These are phyloP conservation scores for Boloria selene DNA, from an alignment of 2,888 invertebrate species.

Conservation along the genomic window DNA sequence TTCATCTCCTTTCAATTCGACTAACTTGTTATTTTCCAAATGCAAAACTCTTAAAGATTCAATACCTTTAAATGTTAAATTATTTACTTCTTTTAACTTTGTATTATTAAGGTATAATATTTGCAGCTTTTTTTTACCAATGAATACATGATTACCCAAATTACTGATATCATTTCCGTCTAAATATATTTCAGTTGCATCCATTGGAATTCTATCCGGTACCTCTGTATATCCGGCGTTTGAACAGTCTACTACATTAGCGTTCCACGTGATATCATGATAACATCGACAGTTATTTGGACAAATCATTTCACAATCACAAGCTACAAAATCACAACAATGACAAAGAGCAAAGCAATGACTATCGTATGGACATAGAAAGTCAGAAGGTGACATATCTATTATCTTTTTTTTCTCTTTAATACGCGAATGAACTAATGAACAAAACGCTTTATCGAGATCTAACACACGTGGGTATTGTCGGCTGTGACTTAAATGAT, in stretches of 20 bases:
- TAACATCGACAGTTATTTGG: slow-evolving; percentile 92
- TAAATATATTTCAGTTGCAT: slow-evolving; percentile 93
- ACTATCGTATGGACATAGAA: slow-evolving; percentile 90
- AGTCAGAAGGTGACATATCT: slow-evolving; percentile 88
- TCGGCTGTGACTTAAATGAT: slow-evolving; percentile 88
- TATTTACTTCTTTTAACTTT: slow-evolving; percentile 88
- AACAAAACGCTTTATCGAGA: slow-evolving; percentile 89
- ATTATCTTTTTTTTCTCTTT: slow-evolving; percentile 88
- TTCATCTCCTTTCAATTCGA: slow-evolving; percentile 89
- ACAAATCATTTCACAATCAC: slow-evolving; percentile 96
- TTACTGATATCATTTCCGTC: slow-evolving; percentile 91
- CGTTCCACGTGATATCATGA: slow-evolving; percentile 92
- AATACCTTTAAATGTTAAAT: slow-evolving; percentile 91
- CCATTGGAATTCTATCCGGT: slow-evolving; percentile 92
- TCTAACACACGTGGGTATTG: slow-evolving; percentile 91
- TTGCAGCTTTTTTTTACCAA: slow-evolving; percentile 91
- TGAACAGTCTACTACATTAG: slow-evolving; percentile 92
- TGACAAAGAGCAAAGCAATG: slow-evolving; percentile 94
- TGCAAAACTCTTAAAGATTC: slow-evolving; percentile 87
- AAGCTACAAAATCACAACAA: slow-evolving; percentile 94
- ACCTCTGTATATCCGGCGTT: slow-evolving; percentile 87
- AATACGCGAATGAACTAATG: slow-evolving; percentile 85
- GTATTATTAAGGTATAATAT: slow-evolving; percentile 90
- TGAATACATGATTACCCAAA: slow-evolving; percentile 91
- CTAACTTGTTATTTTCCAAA: slow-evolving; percentile 89